Base-by-base conservation (phyloP, 2,888 invertebrate genomes). In the Steinernema hermaphroditum region DNA sequence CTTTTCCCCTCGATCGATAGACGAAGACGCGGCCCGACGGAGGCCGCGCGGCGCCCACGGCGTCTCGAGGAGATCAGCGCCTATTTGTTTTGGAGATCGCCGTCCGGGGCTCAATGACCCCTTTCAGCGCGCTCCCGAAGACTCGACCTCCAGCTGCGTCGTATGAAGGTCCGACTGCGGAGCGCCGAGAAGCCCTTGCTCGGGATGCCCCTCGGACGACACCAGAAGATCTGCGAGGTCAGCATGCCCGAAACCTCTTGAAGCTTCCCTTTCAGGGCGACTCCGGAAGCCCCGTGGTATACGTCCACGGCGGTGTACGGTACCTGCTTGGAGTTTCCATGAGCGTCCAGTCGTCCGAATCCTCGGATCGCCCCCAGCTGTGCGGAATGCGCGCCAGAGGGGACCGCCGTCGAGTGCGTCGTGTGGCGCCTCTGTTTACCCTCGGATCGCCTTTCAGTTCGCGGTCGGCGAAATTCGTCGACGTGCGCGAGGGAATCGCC, bases 1-100 rank as follows among this genome's bases (percentile, higher is more conserved):
- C 46, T 54, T 62, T 62, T 32, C 29, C 34, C 32, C 62, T 32
- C 62, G 62, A 62, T 62, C 62, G 62, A 62, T 62, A 62, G 37
- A 37, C n/a, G n/a, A 37, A 8, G 37, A 19, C 50, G 50, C 19
- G 50, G 62, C 62, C 34, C 34, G 62, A 14, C 54, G 12, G 27
- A 27, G 24, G 54, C 16, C 62, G 27, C 62, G 62, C 32, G 62
- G 29, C 29, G 29, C 16, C 32, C 62, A 16, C 12, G n/a, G 2
- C 54, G 54, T 27, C 46, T 27, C 24, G 12, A 2, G 54, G 32
- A 32, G 32, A 29, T 29, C 16, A 62, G 32, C 16, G 54, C 16
- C 43, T 16, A 12, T 46, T 46, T 46, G 46, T 46, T 46, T 46
- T 62, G 27, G 32, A 22, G 62, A 62, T 16, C 62, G 34, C 29